Percentiles rank a stretch among this genome's conserved stretches.
Conservation (phyloP, 2,113 vertebrate species). For the Trematocara macrostoma region DNA sequence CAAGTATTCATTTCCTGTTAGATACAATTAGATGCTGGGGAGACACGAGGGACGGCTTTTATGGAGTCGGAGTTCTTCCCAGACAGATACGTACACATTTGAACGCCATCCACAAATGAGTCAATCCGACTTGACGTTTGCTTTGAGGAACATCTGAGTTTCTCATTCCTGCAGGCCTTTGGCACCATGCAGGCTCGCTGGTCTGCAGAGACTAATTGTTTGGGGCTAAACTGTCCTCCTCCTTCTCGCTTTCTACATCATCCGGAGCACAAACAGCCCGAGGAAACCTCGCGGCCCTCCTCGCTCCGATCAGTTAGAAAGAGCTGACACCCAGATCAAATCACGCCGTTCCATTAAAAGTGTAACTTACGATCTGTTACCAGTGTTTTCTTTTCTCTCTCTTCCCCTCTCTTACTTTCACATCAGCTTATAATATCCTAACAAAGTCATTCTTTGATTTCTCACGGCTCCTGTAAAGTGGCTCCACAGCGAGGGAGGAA, state of each 20-base stretch:
- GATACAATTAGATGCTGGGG: not conserved
- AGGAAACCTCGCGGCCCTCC: conserved; percentile 33
- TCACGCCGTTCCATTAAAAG: conserved; percentile 58
- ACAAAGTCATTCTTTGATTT: conserved; percentile 66
- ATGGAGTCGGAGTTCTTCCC: not conserved
- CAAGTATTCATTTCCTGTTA: not conserved
- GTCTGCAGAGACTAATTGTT: conserved; percentile 52
- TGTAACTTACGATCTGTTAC: conserved; percentile 65
- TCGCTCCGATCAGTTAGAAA: conserved; percentile 20
- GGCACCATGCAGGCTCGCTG: not conserved
- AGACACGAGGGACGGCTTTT: not conserved
- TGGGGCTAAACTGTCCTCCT: not conserved
- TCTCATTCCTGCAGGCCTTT: conserved; percentile 8
- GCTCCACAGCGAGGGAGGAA: not conserved
- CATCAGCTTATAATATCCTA: conserved; percentile 42
- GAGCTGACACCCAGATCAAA: conserved; percentile 69
- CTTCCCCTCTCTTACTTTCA: conserved; percentile 15
- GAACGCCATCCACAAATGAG: conserved; percentile 46
- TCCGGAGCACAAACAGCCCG: conserved; percentile 38
- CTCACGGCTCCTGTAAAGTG: conserved; percentile 54
- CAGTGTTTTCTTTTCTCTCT: conserved; percentile 47
- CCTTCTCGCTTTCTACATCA: conserved; percentile 26
- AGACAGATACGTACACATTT: conserved; percentile 9
- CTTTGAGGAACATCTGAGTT: conserved; percentile 46
- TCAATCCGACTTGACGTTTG: conserved; percentile 42